Percentiles rank a stretch among this genome's conserved stretches.
These are phyloP conservation scores for Latheticus oryzae DNA, from an alignment of 2,888 invertebrate genomes.

Conservation along the genomic window DNA sequence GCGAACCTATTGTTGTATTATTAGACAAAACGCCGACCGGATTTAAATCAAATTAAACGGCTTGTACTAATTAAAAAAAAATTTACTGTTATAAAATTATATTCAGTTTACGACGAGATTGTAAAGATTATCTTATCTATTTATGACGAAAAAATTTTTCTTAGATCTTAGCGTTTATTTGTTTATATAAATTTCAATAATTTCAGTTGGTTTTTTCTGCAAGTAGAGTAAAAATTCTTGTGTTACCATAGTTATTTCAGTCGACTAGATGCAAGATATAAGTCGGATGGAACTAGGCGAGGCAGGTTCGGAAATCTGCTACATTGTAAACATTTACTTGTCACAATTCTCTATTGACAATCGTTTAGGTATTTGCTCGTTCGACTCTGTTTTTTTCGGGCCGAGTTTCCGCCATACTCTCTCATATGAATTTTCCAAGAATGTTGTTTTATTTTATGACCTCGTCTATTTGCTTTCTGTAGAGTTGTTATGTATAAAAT, in stretches of 20 bases:
- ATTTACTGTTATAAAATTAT: not conserved
- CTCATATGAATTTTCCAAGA: slow-evolving; percentile 46
- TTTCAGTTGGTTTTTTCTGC: not conserved
- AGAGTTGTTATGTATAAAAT: slow-evolving; percentile 30
- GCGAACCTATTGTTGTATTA: slow-evolving; percentile 56
- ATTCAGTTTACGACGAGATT: not conserved
- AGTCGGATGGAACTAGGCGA: slow-evolving; percentile 44
- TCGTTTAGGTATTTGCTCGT: slow-evolving; percentile 55
- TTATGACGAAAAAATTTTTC: too few relatives aligned
- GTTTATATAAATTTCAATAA: too few relatives aligned
- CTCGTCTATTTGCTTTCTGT: slow-evolving; percentile 24
- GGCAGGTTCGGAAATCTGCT: slow-evolving; percentile 51
- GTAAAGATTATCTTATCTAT: slow-evolving; percentile 1
- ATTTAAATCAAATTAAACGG: slow-evolving; percentile 40
- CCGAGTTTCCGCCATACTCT: slow-evolving; percentile 49
- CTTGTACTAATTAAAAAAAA: slow-evolving; percentile 24
- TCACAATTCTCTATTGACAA: slow-evolving; percentile 61
- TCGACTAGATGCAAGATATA: slow-evolving; percentile 38
- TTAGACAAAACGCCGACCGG: slow-evolving; percentile 52
- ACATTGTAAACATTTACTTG: slow-evolving; percentile 59
- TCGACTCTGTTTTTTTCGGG: slow-evolving; percentile 53
- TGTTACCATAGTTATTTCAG: slow-evolving; percentile 32
- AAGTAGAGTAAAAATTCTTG: too few relatives aligned
- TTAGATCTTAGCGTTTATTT: too few relatives aligned
- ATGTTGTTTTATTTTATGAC: slow-evolving; percentile 42